phyloP scores from a whole-genome alignment of 1,140 invertebrate species.

The Triops cancriformis region DNA sequence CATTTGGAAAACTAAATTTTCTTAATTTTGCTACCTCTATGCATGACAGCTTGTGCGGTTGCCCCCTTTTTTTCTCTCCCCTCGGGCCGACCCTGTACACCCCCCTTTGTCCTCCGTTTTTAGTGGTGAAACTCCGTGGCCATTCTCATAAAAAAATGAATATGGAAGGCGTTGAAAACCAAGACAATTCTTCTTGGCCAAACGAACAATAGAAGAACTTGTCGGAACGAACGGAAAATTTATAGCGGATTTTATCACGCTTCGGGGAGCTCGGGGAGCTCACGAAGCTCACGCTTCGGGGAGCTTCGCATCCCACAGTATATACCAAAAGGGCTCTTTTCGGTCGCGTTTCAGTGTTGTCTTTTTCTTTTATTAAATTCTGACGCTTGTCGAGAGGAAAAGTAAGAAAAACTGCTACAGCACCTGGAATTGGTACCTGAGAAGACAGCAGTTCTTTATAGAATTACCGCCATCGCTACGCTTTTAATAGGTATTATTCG shows the following conservation, averaged over 20 bases:
- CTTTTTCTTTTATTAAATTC: conserved; percentile 3
- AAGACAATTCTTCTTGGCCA: conserved; percentile 1
- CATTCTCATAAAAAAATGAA: neutral
- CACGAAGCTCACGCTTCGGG: neutral
- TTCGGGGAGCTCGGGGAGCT: neutral
- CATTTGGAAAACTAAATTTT: too few relatives aligned
- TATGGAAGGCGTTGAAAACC: neutral
- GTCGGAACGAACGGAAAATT: conserved; percentile 10
- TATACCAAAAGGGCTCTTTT: neutral
- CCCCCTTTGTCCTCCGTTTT: neutral
- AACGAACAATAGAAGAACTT: conserved; percentile 14
- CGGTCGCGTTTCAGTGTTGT: neutral
- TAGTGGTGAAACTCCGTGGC: neutral
- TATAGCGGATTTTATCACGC: conserved; percentile 10
- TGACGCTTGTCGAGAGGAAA: neutral
- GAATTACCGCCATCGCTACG: neutral
- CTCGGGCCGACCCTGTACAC: too few relatives aligned
- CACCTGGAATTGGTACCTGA: neutral
- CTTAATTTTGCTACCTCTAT: too few relatives aligned
- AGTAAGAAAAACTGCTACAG: neutral
- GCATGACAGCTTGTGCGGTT: too few relatives aligned
- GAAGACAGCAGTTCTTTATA: neutral
- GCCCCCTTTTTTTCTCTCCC: too few relatives aligned
- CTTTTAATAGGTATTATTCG: neutral
- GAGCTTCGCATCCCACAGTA: conserved; percentile 1